Conservation (phyloP, 2,888 invertebrate species). For the Xylocampa areola region DNA sequence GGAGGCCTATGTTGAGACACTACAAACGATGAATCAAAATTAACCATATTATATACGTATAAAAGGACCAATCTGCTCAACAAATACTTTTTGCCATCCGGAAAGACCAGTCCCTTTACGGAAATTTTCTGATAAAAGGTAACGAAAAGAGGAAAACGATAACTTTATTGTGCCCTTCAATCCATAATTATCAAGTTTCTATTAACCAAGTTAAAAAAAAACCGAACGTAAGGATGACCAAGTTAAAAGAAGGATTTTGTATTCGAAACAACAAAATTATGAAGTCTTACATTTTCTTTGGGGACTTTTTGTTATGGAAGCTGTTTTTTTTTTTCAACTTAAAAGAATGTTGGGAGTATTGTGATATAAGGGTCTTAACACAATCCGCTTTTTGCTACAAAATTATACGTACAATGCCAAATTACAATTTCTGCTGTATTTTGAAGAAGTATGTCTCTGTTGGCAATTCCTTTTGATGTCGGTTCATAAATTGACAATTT, state of each 20-base stretch:
- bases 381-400: slow-evolving; percentile 33
- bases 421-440: slow-evolving; percentile 39
- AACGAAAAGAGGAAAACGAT: not conserved
- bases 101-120: not conserved
- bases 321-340: slow-evolving; percentile 23
- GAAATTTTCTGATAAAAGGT: not conserved
- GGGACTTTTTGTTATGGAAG: slow-evolving; percentile 29
- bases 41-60: too few relatives aligned
- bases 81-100: not conserved
- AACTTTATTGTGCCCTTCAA: not conserved
- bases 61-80: too few relatives aligned
- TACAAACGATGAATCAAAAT: too few relatives aligned
- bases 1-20: too few relatives aligned
- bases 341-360: slow-evolving; percentile 23
- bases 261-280: slow-evolving; percentile 39
- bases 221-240: slow-evolving; percentile 7
- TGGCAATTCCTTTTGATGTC: slow-evolving; percentile 35
- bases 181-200: slow-evolving; percentile 25
- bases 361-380: slow-evolving; percentile 27
- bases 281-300: slow-evolving; percentile 24
- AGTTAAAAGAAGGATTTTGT: slow-evolving; percentile 29
- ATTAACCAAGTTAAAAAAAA: slow-evolving; percentile 14
- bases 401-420: slow-evolving; percentile 51
- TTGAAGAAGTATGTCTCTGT: slow-evolving; percentile 20
- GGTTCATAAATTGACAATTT: slow-evolving; percentile 38